Evolutionary conservation across 2,797 vertebrate genomes (phyloP).

Genomic region (Pseudomugil tenellus): DNA sequence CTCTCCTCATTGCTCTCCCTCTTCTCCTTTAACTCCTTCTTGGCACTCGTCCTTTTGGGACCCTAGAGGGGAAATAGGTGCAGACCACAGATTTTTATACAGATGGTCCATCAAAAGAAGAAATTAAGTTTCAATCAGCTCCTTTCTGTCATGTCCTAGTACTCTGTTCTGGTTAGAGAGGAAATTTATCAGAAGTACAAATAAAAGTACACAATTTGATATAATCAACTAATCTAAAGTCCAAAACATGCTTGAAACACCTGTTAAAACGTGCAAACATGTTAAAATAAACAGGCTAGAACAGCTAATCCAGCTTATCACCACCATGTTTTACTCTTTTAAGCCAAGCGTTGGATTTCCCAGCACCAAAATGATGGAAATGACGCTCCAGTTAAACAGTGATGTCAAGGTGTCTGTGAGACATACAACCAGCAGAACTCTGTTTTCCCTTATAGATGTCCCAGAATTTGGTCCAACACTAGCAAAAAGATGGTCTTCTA

Average conservation of each 20-base stretch:
- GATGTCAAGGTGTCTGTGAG: no score
- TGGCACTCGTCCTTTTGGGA: conserved; percentile 85
- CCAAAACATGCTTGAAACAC: neutral
- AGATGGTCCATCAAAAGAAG: neutral
- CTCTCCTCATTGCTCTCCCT: conserved; percentile 90
- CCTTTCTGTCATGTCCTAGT: neutral
- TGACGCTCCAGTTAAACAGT: neutral
- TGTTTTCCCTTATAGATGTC: no score
- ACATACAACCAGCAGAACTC: neutral
- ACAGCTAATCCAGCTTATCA: neutral
- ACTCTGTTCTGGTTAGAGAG: neutral
- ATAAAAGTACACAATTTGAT: neutral
- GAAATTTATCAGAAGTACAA: neutral
- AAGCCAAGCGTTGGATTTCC: neutral
- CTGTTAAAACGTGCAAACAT: neutral
- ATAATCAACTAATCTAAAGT: neutral
- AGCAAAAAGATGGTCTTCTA: neutral
- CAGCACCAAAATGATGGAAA: neutral
- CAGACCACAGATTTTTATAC: neutral
- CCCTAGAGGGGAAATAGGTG: conserved; percentile 60
- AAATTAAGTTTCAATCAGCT: neutral
- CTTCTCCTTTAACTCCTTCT: conserved; percentile 93
- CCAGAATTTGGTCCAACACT: neutral
- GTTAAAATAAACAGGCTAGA: neutral
- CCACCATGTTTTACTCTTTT: neutral